Conservation (phyloP, 2,113 vertebrate species). For the Coturnix japonica region DNA sequence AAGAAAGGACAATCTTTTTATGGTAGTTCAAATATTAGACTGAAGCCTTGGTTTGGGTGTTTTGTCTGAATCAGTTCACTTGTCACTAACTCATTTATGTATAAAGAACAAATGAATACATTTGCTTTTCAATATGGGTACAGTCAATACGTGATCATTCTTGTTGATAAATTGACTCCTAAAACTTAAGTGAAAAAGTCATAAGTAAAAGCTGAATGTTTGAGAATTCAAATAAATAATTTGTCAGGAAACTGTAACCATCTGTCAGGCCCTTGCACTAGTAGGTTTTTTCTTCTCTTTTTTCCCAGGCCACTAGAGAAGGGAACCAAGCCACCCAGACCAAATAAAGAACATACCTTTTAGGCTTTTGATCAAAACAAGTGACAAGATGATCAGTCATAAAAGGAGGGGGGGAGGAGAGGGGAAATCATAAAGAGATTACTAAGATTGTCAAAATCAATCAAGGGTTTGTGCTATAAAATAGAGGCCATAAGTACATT, state of each 20-base stretch:
- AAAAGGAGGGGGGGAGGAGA: not conserved
- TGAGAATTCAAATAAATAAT: slow-evolving; percentile 60
- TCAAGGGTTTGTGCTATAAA: slow-evolving; percentile 24
- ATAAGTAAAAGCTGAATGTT: slow-evolving; percentile 46
- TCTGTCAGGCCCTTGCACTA: slow-evolving; percentile 33
- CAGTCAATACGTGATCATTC: slow-evolving; percentile 31
- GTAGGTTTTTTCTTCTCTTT: slow-evolving; percentile 2
- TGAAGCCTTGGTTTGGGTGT: not conserved
- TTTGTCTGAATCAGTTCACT: slow-evolving; percentile 34
- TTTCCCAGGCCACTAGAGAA: not conserved
- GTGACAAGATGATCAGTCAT: slow-evolving; percentile 10
- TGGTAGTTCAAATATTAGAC: not conserved
- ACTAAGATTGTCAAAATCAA: slow-evolving; percentile 35
- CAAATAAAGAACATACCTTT: slow-evolving; percentile 41
- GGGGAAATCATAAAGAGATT: slow-evolving; percentile 26
- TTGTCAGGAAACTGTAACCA: slow-evolving; percentile 55
- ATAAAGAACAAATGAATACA: not conserved
- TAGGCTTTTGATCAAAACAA: slow-evolving; percentile 6
- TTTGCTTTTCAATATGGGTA: slow-evolving; percentile 31
- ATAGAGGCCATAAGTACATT: slow-evolving; percentile 20
- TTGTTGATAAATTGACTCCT: slow-evolving; percentile 47
- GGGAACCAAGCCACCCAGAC: not conserved
- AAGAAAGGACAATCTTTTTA: not conserved
- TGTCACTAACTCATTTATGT: slow-evolving; percentile 3
- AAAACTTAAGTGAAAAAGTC: slow-evolving; percentile 27